These are phyloP conservation scores for Zaprionus capensis DNA, from an alignment of 1,140 invertebrate genomes.

Conservation along the genomic window DNA sequence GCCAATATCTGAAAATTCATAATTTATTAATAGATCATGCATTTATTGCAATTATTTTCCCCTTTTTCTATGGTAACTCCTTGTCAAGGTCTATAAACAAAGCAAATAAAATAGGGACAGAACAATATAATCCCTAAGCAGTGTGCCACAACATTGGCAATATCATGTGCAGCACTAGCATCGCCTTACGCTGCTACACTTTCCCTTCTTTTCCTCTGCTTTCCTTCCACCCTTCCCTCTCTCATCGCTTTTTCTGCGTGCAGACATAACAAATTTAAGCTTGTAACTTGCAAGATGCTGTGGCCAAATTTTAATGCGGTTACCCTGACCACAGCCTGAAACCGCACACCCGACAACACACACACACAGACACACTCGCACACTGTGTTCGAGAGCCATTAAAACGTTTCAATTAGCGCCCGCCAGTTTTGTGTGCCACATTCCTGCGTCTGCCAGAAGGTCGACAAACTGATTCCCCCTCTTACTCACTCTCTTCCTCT, in stretches of 20 bases:
- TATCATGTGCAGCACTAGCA: not conserved
- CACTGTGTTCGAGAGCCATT: slow-evolving; percentile 29
- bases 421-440: slow-evolving; percentile 30
- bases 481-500: not conserved
- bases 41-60: no score
- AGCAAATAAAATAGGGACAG: not conserved
- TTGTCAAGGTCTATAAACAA: no score
- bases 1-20: no score
- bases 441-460: not conserved
- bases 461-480: slow-evolving; percentile 31
- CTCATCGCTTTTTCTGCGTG: not conserved
- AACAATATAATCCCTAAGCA: not conserved
- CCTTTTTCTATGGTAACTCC: no score
- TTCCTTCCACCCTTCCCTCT: not conserved
- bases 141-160: not conserved
- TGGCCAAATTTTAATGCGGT: slow-evolving; percentile 72
- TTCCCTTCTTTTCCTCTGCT: not conserved
- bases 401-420: slow-evolving; percentile 71
- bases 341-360: slow-evolving; percentile 23
- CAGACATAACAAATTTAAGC: slow-evolving; percentile 71
- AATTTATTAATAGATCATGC: no score
- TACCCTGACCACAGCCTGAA: slow-evolving; percentile 41
- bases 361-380: slow-evolving; percentile 16
- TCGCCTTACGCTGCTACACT: not conserved
- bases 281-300: slow-evolving; percentile 57